phyloP scores from a whole-genome alignment of 2,113 vertebrate genomes.

The Nothobranchius furzeri region DNA sequence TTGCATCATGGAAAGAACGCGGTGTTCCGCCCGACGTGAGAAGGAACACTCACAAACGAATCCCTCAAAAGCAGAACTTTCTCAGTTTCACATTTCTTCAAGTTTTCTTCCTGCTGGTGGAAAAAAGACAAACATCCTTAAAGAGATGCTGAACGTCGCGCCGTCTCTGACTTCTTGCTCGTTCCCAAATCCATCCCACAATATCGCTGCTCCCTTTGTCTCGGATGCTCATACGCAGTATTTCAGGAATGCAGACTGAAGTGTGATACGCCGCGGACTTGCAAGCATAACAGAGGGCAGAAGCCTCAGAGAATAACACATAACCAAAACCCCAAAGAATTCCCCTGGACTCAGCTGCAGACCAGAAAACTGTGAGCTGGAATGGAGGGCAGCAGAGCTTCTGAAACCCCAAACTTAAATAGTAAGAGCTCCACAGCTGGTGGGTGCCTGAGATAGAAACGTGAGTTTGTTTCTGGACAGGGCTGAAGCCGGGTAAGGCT shows the following conservation, averaged over 20 bases:
- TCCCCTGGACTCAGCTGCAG: conserved; percentile 57
- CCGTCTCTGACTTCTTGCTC: conserved; percentile 42
- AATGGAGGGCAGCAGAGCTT: conserved; percentile 48
- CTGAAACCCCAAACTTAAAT: conserved; percentile 66
- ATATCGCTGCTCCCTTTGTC: conserved; percentile 45
- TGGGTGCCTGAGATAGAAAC: conserved; percentile 38
- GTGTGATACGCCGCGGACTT: conserved; percentile 55
- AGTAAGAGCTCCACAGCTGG: conserved; percentile 39
- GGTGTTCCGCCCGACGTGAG: conserved; percentile 7
- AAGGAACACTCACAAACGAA: conserved; percentile 23
- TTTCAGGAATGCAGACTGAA: conserved; percentile 72
- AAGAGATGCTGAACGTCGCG: conserved; percentile 29
- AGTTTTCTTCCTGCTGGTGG: conserved; percentile 14
- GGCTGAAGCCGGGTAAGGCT: conserved; percentile 5
- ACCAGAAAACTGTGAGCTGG: conserved; percentile 60
- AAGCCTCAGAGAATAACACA: conserved; percentile 72
- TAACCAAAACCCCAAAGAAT: conserved; percentile 70
- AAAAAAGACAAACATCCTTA: conserved; percentile 16
- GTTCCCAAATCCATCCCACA: conserved; percentile 44
- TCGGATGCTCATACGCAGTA: conserved; percentile 61
- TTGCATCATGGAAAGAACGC: conserved; percentile 10
- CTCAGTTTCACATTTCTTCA: neutral
- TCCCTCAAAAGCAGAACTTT: conserved; percentile 16
- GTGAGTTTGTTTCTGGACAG: conserved; percentile 41
- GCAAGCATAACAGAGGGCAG: conserved; percentile 66